Base-by-base conservation (phyloP, 2,888 invertebrate species). In the Kuschelorhynchus macadamiae region DNA sequence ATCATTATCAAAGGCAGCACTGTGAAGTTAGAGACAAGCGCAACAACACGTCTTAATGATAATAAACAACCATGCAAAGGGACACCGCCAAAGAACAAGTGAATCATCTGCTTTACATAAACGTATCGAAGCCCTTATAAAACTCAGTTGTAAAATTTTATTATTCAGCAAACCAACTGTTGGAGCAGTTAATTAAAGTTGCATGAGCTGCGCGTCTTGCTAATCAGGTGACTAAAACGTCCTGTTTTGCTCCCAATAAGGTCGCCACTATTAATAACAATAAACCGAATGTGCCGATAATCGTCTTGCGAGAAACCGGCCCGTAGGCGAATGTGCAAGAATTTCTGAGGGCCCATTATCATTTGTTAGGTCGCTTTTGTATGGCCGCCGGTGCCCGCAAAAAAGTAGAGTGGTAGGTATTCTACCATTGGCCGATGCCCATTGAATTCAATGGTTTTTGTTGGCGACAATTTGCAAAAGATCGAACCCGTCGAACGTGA, bases 271-370 rank as follows among this genome's bases (percentile, higher is more conserved):
- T 84, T 84, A 83, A 83, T 83, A 84, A 83, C 83, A 84, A 84
- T 84, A 84, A 84, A 84, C 82, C 82, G 79, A 82, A 83, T 82
- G 83, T 84, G 83, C 81, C 81, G 82, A 83, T 84, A 84, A 84
- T 84, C 81, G 83, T 82, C 80, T 79, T 81, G 76, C 79, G 80
- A 82, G 81, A 81, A n/a, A 78, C 76, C 78, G 80, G 79, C 77
- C 76, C 73, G 75, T 73, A 36, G 47, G 71, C 74, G 61, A 52
- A 77, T 81, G 81, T 79, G 79, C 77, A 81, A 80, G 82, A 82
- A 83, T 83, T 80, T 77, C 80, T 78, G 81, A 81, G 79, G 78
- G 77, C 78, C 81, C 81, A 83, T 83, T 83, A 83, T 83, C 82
- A 83, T 83, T 83, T 83, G 83, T 83, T 82, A 80, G 75, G 53